Evolutionary conservation across 2,113 vertebrate genomes (phyloP).

Genomic region (Gopherus flavomarginatus): DNA sequence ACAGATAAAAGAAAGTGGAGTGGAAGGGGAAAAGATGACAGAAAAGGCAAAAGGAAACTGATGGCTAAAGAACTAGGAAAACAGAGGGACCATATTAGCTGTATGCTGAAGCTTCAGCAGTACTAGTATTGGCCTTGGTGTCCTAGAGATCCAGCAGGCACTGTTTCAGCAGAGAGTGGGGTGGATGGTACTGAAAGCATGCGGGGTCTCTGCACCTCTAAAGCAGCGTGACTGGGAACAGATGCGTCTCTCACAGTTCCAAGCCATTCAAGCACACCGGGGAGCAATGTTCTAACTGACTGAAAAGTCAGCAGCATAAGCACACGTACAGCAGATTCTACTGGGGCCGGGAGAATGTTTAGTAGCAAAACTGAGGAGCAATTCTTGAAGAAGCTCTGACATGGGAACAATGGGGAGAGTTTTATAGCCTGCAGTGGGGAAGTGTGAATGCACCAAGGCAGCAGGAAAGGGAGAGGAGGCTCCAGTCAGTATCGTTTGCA

Average conservation of each 20-base stretch:
- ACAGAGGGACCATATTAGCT: background rate
- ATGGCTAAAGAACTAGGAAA: fast-evolving
- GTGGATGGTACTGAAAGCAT: background rate
- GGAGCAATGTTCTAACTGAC: background rate
- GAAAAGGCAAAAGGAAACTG: background rate
- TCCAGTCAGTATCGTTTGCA: constrained; percentile 11
- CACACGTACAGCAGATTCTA: background rate
- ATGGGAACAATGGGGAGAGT: background rate
- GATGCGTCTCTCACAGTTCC: background rate
- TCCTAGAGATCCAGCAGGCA: background rate
- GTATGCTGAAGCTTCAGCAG: background rate
- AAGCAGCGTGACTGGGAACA: background rate
- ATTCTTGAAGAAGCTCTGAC: background rate
- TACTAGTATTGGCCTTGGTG: background rate
- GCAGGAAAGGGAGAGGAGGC: background rate
- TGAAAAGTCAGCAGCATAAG: background rate
- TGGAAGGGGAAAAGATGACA: background rate
- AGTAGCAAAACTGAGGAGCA: background rate
- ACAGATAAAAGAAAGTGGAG: background rate
- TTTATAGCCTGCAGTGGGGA: background rate
- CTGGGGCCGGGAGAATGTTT: background rate
- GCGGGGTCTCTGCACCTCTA: fast-evolving
- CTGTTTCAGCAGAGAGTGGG: fast-evolving
- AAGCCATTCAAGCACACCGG: background rate
- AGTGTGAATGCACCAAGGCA: fast-evolving